Percentiles rank a stretch among this genome's conserved stretches.
phyloP scores from a whole-genome alignment of 2,888 invertebrate genomes.

The Chesias legatella region DNA sequence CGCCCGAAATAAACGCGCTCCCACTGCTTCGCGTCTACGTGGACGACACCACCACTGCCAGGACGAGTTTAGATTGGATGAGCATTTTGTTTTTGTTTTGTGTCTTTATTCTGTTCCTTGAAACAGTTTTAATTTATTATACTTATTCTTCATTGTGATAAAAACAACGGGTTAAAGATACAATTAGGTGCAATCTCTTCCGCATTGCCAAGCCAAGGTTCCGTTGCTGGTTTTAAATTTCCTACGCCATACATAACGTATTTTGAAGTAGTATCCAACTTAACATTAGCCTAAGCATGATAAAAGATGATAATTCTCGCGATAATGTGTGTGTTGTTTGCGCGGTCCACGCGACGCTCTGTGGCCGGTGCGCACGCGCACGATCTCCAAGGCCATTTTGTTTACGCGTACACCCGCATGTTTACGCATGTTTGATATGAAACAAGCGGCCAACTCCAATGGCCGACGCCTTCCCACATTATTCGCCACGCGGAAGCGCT shows the following conservation, averaged over 20 bases:
- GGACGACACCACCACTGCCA: conserved; percentile 17
- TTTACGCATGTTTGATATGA: conserved; percentile 55
- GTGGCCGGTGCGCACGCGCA: conserved; percentile 52
- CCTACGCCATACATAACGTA: conserved; percentile 25
- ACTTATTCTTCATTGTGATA: too few relatives aligned
- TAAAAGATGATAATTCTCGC: conserved; percentile 55
- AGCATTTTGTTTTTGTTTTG: conserved; percentile 1
- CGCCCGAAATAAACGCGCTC: conserved; percentile 69
- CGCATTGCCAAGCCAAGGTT: conserved; percentile 39
- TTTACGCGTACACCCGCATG: conserved; percentile 67
- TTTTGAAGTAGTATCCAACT: conserved; percentile 34
- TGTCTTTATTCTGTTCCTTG: too few relatives aligned
- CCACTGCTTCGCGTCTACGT: conserved; percentile 40
- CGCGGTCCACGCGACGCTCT: conserved; percentile 41
- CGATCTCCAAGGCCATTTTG: conserved; percentile 70
- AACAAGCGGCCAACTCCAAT: conserved; percentile 47
- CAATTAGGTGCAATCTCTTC: conserved; percentile 16
- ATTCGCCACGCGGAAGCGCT: conserved; percentile 33
- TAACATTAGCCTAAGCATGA: conserved; percentile 44
- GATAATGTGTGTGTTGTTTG: conserved; percentile 55
- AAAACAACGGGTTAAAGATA: conserved; percentile 3
- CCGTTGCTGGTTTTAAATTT: conserved; percentile 20
- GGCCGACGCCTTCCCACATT: conserved; percentile 30
- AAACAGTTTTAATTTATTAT: too few relatives aligned
- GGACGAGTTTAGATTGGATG: conserved; percentile 3